A percentile compares a stretch with the other conserved stretches of the same genome.
Evolutionary conservation across 1,140 invertebrate species (phyloP).

Genomic region (Tigriopus japonicus): DNA sequence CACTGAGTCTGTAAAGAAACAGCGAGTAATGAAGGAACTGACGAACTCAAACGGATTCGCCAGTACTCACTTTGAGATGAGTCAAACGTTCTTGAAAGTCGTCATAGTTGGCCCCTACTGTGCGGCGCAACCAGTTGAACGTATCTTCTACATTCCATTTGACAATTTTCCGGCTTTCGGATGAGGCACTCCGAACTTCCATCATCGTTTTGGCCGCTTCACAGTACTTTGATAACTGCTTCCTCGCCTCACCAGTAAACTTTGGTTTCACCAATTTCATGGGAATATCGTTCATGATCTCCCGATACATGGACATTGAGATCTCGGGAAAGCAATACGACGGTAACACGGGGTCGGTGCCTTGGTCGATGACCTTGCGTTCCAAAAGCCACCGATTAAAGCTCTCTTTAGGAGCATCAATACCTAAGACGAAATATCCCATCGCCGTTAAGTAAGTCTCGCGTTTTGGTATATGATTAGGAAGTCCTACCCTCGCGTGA

Average conservation of each 20-base stretch:
- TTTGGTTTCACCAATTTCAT: slow-evolving; percentile 85
- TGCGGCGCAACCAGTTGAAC: slow-evolving; percentile 80
- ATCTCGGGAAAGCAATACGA: slow-evolving; percentile 79
- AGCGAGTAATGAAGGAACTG: not conserved
- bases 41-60: not conserved
- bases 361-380: slow-evolving; percentile 65
- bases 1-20: slow-evolving; percentile 52
- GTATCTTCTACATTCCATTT: slow-evolving; percentile 98
- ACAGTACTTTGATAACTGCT: slow-evolving; percentile 81
- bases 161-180: slow-evolving; percentile 84
- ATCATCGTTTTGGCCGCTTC: slow-evolving; percentile 94
- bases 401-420: slow-evolving; percentile 85
- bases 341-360: slow-evolving; percentile 60
- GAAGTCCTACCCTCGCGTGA: slow-evolving; percentile 49
- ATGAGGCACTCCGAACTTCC: slow-evolving; percentile 63
- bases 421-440: slow-evolving; percentile 31
- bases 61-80: slow-evolving; percentile 38
- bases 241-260: slow-evolving; percentile 76
- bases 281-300: slow-evolving; percentile 97
- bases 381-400: slow-evolving; percentile 93
- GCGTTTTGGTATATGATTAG: not conserved
- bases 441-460: not conserved
- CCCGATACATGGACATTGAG: slow-evolving; percentile 82
- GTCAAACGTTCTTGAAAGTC: slow-evolving; percentile 67
- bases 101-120: slow-evolving; percentile 85